phyloP scores from a whole-genome alignment of 1,140 invertebrate species.

The Heliconius hewitsoni region DNA sequence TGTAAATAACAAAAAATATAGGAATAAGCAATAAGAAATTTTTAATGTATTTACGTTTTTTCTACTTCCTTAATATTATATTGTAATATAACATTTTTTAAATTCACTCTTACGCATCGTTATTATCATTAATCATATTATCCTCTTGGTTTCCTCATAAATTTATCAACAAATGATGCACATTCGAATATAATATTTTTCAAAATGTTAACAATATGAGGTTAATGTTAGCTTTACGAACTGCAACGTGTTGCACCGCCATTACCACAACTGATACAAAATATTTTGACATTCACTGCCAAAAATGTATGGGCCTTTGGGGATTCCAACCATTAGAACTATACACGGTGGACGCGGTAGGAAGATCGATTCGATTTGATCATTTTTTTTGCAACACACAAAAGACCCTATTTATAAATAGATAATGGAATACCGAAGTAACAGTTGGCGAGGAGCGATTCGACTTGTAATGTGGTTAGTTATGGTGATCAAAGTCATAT shows the following conservation, averaged over 20 bases:
- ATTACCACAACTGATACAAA: conserved; percentile 76
- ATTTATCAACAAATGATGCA: conserved; percentile 48
- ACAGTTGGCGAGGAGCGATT: conserved; percentile 71
- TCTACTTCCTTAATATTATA: not conserved
- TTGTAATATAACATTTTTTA: not conserved
- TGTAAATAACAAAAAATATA: no score
- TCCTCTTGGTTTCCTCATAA: conserved; percentile 22
- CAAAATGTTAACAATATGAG: conserved; percentile 67
- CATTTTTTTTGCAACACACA: conserved; percentile 67
- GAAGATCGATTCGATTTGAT: conserved; percentile 78
- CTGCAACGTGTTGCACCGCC: conserved; percentile 42
- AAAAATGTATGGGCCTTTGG: conserved; percentile 72
- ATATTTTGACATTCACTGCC: conserved; percentile 76
- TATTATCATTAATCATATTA: conserved; percentile 38
- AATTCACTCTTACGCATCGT: not conserved
- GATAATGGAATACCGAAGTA: conserved; percentile 65
- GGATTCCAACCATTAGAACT: conserved; percentile 58
- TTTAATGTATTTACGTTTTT: no score
- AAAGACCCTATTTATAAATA: conserved; percentile 74
- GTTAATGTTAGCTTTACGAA: conserved; percentile 68
- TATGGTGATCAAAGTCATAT: conserved; percentile 79
- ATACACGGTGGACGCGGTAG: conserved; percentile 52
- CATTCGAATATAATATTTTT: conserved; percentile 69
- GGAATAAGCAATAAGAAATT: no score
- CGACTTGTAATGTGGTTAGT: conserved; percentile 73